Conservation (phyloP, 2,797 vertebrate genomes). For the Hoplostethus mediterraneus region DNA sequence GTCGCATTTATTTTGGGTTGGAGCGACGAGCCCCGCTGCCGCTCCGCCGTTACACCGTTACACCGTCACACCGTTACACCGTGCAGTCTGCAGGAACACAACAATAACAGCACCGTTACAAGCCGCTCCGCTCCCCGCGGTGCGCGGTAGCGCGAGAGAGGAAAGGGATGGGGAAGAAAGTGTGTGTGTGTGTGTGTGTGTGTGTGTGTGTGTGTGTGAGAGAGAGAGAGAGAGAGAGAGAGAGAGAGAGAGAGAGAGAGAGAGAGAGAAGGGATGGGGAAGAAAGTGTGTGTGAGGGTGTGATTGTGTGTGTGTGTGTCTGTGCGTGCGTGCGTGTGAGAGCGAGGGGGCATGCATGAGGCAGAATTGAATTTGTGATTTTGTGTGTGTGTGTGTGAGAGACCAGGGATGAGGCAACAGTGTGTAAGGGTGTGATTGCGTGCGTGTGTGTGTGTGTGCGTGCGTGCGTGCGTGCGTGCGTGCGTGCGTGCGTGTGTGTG, state of each 20-base stretch:
- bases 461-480: neutral
- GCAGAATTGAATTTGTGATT: conserved; percentile 13
- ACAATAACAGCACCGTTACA: neutral
- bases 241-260: neutral
- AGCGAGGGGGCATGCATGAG: too few relatives aligned
- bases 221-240: neutral
- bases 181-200: too few relatives aligned
- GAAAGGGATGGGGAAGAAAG: neutral
- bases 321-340: neutral
- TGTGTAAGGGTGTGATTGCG: neutral
- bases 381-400: conserved; percentile 2
- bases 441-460: neutral
- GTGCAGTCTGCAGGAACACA: conserved; percentile 27
- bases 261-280: neutral
- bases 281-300: conserved; percentile 35
- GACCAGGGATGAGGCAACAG: conserved; percentile 11
- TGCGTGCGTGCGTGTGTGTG: conserved; percentile 8
- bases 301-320: conserved; percentile 27
- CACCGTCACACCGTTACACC: conserved; percentile 7
- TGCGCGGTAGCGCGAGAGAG: conserved; percentile 18
- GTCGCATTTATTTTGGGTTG: conserved; percentile 38
- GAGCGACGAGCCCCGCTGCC: neutral
- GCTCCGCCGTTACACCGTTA: too few relatives aligned
- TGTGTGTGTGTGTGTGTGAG: too few relatives aligned
- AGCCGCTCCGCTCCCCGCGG: conserved; percentile 39